Conservation (phyloP, 2,797 vertebrate genomes). For the Hemibagrus guttatus region DNA sequence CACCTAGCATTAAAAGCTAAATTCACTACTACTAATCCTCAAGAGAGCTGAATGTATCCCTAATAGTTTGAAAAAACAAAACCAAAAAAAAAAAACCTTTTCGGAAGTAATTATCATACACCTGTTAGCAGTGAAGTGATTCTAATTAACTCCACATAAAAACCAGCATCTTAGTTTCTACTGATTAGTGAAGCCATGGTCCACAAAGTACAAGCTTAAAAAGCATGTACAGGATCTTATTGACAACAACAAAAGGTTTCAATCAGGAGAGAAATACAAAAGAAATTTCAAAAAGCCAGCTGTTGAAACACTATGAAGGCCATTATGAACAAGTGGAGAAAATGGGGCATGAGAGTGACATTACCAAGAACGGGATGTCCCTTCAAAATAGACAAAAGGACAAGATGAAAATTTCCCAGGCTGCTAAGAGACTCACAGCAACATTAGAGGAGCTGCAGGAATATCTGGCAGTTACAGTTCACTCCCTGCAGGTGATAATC, state of each 20-base stretch:
- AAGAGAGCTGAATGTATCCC: neutral
- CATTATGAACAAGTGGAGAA: neutral
- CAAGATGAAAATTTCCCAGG: neutral
- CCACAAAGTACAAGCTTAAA: neutral
- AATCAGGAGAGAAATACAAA: neutral
- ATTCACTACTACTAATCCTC: neutral
- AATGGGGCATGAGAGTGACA: neutral
- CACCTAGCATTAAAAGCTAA: neutral
- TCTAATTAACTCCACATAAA: neutral
- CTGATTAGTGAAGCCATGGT: too few species aligned
- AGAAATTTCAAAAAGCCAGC: neutral
- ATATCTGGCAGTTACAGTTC: neutral
- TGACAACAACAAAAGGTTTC: neutral
- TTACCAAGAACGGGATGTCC: neutral
- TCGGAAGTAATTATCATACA: neutral
- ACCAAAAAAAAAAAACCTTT: neutral
- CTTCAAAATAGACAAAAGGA: neutral
- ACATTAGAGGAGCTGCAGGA: neutral
- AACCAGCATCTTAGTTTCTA: neutral
- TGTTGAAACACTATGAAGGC: neutral
- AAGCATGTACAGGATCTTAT: neutral
- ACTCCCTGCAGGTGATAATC: neutral
- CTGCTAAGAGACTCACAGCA: too few species aligned
- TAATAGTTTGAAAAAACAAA: neutral
- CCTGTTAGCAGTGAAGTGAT: neutral